phyloP scores from a whole-genome alignment of 1,140 invertebrate genomes.

The Artemia franciscana region DNA sequence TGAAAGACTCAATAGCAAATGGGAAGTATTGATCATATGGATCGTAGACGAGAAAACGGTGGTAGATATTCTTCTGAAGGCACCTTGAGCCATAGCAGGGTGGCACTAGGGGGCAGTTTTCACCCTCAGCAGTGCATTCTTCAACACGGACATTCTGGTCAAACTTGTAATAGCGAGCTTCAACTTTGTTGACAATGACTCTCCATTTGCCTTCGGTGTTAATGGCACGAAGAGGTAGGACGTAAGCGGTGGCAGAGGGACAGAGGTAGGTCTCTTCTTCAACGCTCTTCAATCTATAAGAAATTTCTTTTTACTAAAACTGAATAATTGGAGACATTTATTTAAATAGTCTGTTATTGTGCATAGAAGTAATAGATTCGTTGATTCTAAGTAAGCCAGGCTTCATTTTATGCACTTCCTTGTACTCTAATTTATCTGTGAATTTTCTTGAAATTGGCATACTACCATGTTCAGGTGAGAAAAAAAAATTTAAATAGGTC shows the following conservation, averaged over 20 bases:
- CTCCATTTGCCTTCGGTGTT: constrained; percentile 16
- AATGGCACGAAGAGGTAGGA: constrained; percentile 15
- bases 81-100: not conserved
- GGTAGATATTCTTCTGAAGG: constrained; percentile 10
- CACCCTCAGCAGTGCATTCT: constrained; percentile 10
- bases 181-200: constrained; percentile 16
- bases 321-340: no score
- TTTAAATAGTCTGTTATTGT: no score
- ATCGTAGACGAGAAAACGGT: constrained; percentile 16
- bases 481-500: no score
- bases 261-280: constrained; percentile 15
- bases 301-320: no score
- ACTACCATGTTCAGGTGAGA: no score
- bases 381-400: no score
- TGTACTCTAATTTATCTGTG: no score
- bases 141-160: constrained; percentile 16
- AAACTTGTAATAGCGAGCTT: constrained; percentile 14
- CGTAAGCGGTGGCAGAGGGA: constrained; percentile 11
- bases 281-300: constrained; percentile 11
- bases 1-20: constrained; percentile 16
- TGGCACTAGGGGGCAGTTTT: not conserved
- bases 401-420: no score
- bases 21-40: constrained; percentile 15
- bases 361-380: no score
- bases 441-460: no score